Evolutionary conservation across 2,888 invertebrate species (phyloP).

Genomic region (Incurvaria masculella): DNA sequence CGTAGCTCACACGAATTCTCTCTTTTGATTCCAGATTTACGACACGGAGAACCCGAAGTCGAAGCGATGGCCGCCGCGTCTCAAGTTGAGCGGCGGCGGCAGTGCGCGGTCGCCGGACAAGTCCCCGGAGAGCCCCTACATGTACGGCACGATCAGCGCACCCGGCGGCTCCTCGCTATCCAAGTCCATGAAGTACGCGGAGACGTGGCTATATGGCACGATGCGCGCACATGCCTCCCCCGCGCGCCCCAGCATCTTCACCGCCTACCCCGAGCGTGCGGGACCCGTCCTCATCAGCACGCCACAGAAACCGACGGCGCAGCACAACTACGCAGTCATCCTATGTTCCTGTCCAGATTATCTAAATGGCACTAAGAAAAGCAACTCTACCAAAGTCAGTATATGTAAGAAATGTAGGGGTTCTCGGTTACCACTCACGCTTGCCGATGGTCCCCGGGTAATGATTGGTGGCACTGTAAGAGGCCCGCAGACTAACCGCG

Average conservation of each 20-base stretch:
- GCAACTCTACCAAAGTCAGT: slow-evolving; percentile 69
- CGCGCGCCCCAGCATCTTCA: slow-evolving; percentile 47
- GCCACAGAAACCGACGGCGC: slow-evolving; percentile 51
- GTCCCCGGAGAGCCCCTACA: slow-evolving; percentile 45
- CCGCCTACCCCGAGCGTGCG: slow-evolving; percentile 43
- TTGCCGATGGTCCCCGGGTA: slow-evolving; percentile 55
- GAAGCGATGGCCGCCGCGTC: slow-evolving; percentile 71
- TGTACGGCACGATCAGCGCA: slow-evolving; percentile 52
- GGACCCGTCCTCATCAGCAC: slow-evolving; percentile 51
- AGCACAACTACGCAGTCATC: slow-evolving; percentile 67
- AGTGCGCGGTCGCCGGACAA: slow-evolving; percentile 45
- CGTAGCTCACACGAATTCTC: neutral
- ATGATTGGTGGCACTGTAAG: slow-evolving; percentile 62
- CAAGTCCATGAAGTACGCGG: slow-evolving; percentile 81
- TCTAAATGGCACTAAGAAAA: slow-evolving; percentile 70
- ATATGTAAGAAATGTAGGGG: slow-evolving; percentile 84
- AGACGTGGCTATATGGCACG: slow-evolving; percentile 83
- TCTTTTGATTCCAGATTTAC: slow-evolving; percentile 39
- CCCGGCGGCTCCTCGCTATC: slow-evolving; percentile 70
- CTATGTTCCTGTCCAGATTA: slow-evolving; percentile 82
- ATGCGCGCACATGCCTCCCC: slow-evolving; percentile 57
- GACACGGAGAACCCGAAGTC: slow-evolving; percentile 53
- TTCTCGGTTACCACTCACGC: slow-evolving; percentile 68
- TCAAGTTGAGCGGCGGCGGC: slow-evolving; percentile 54
- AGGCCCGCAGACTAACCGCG: slow-evolving; percentile 45